Evolutionary conservation across 2,888 invertebrate genomes (phyloP).

Genomic region (Cheilosia soror): DNA sequence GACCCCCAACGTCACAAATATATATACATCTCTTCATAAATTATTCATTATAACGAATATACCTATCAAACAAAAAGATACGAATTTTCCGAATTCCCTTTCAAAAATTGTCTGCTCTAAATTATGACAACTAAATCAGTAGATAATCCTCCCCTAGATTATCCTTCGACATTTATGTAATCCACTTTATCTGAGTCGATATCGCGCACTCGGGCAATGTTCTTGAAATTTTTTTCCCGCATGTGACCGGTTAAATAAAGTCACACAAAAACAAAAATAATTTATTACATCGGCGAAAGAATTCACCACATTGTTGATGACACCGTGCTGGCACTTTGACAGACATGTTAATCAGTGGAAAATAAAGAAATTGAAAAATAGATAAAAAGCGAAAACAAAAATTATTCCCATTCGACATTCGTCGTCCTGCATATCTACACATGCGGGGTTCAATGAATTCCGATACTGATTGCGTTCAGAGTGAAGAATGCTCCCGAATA

Average conservation of each 20-base stretch:
- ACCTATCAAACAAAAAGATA: neutral
- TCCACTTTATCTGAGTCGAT: constrained; percentile 63
- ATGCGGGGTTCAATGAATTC: constrained; percentile 64
- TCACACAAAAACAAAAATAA: constrained; percentile 33
- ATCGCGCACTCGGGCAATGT: constrained; percentile 12
- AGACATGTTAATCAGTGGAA: constrained; percentile 63
- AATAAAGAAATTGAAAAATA: constrained; percentile 29
- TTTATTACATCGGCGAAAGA: constrained; percentile 27
- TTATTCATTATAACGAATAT: constrained; percentile 20
- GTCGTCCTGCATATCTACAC: neutral
- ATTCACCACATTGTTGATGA: neutral
- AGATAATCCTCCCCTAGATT: constrained; percentile 56
- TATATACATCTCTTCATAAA: constrained; percentile 8
- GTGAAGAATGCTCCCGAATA: constrained; percentile 47
- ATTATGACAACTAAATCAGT: constrained; percentile 50
- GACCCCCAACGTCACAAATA: neutral
- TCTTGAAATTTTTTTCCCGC: constrained; percentile 2
- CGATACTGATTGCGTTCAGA: constrained; percentile 23
- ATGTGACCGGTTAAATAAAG: constrained; percentile 13
- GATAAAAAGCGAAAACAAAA: constrained; percentile 4
- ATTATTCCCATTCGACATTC: constrained; percentile 16
- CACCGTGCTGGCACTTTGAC: constrained; percentile 16
- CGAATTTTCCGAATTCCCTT: constrained; percentile 15
- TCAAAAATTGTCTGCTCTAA: constrained; percentile 24
- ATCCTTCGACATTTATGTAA: constrained; percentile 44